phyloP scores from a whole-genome alignment of 2,888 invertebrate genomes.

The Trachelus iudaicus region DNA sequence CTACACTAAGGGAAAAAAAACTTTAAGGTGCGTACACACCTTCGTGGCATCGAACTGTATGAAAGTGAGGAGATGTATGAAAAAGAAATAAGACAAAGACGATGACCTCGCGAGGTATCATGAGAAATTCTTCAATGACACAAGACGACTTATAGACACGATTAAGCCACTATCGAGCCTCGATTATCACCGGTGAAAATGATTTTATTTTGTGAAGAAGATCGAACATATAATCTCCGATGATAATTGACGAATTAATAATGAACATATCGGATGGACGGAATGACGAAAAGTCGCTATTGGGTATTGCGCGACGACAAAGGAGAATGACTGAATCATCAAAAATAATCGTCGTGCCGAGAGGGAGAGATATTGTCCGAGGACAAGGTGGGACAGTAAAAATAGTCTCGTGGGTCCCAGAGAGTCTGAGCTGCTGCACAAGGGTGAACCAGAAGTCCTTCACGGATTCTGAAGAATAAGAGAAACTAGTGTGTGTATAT shows the following conservation, averaged over 20 bases:
- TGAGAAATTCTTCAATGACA: neutral
- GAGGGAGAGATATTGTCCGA: slow-evolving; percentile 17
- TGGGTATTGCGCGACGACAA: slow-evolving; percentile 9
- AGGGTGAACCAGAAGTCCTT: neutral
- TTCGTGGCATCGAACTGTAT: neutral
- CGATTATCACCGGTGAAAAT: no score
- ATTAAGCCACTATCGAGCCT: no score
- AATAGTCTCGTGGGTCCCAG: neutral
- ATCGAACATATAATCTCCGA: neutral
- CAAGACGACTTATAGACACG: no score
- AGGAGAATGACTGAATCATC: slow-evolving; percentile 29
- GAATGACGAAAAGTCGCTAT: neutral
- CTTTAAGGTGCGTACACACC: neutral
- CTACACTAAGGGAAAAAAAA: no score
- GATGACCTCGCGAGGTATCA: neutral
- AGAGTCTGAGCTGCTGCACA: neutral
- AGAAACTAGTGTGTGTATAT: neutral
- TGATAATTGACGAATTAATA: no score
- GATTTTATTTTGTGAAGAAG: neutral
- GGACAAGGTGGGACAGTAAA: neutral
- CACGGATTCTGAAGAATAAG: neutral
- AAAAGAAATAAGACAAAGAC: no score
- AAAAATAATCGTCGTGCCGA: slow-evolving; percentile 33
- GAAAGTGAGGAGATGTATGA: neutral
- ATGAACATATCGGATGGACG: neutral